A percentile compares a stretch with the other conserved stretches of the same genome.
phyloP scores from a whole-genome alignment of 2,888 invertebrate genomes.

The Craniophora ligustri region DNA sequence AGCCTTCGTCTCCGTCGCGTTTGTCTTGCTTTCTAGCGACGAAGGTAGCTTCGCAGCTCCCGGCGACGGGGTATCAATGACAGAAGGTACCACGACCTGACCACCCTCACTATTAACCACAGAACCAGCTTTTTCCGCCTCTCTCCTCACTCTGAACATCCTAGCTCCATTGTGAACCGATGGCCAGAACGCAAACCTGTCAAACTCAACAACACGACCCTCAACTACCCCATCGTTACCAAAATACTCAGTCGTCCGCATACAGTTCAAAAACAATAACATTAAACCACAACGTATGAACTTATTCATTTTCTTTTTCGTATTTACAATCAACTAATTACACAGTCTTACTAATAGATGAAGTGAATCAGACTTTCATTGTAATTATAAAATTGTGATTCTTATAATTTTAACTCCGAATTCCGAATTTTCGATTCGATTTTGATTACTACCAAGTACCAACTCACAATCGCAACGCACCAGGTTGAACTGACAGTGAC shows the following conservation, averaged over 20 bases:
- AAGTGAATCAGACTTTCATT: conserved; percentile 38
- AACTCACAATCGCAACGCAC: conserved; percentile 25
- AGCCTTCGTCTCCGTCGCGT: conserved; percentile 6
- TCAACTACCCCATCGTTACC: conserved; percentile 48
- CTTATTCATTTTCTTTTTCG: conserved; percentile 53
- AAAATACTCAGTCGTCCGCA: conserved; percentile 61
- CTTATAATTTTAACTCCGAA: too few relatives aligned
- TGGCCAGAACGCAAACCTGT: conserved; percentile 73
- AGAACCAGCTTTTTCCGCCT: conserved; percentile 35
- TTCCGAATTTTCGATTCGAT: conserved; percentile 18
- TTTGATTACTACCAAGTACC: too few relatives aligned
- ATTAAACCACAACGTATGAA: conserved; percentile 66
- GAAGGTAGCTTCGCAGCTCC: neutral
- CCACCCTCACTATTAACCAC: conserved; percentile 57
- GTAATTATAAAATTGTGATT: conserved; percentile 27
- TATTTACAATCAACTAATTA: conserved; percentile 24
- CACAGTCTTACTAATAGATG: conserved; percentile 28
- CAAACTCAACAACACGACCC: conserved; percentile 54
- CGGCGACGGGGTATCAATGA: conserved; percentile 1
- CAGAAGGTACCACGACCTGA: conserved; percentile 16
- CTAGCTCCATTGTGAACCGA: conserved; percentile 70
- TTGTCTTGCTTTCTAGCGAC: conserved; percentile 3
- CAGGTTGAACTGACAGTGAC: conserved; percentile 26
- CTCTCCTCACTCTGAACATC: conserved; percentile 53
- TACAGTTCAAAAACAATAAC: conserved; percentile 68